Conservation (phyloP, 2,888 invertebrate species). For the Sympetrum striolatum region DNA sequence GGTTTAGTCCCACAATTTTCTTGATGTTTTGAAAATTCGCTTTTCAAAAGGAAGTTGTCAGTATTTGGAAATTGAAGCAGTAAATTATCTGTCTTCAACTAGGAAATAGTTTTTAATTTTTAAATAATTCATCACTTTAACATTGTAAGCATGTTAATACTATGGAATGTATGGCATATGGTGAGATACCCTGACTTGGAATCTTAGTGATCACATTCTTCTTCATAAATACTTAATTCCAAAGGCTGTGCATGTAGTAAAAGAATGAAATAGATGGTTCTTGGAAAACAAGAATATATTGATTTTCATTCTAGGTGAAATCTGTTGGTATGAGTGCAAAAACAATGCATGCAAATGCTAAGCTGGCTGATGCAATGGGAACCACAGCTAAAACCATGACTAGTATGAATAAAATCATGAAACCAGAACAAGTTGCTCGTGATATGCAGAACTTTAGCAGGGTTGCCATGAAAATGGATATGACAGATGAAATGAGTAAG, state of each 20-base stretch:
- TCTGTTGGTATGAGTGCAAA: constrained; percentile 86
- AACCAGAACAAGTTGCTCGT: constrained; percentile 82
- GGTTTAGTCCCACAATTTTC: too few species aligned
- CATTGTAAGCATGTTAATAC: too few species aligned
- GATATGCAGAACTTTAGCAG: constrained; percentile 84
- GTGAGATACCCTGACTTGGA: too few species aligned
- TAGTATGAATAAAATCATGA: constrained; percentile 85
- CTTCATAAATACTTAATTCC: too few species aligned
- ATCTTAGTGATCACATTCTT: too few species aligned
- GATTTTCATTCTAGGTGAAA: constrained; percentile 62
- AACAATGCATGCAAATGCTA: constrained; percentile 87
- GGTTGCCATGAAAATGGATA: constrained; percentile 88
- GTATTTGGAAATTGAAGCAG: background rate
- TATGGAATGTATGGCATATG: too few species aligned
- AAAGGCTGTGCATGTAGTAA: too few species aligned
- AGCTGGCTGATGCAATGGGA: constrained; percentile 86
- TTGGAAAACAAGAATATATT: too few species aligned
- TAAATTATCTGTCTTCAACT: background rate
- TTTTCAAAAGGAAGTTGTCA: background rate
- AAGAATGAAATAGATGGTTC: too few species aligned
- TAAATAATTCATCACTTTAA: too few species aligned
- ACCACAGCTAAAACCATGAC: constrained; percentile 90
- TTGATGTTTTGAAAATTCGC: background rate
- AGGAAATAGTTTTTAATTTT: too few species aligned
- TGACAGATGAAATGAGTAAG: constrained; percentile 95